A percentile compares a stretch with the other conserved stretches of the same genome.
Evolutionary conservation across 2,113 vertebrate genomes (phyloP).

Genomic region (Eupsittula cactorum): DNA sequence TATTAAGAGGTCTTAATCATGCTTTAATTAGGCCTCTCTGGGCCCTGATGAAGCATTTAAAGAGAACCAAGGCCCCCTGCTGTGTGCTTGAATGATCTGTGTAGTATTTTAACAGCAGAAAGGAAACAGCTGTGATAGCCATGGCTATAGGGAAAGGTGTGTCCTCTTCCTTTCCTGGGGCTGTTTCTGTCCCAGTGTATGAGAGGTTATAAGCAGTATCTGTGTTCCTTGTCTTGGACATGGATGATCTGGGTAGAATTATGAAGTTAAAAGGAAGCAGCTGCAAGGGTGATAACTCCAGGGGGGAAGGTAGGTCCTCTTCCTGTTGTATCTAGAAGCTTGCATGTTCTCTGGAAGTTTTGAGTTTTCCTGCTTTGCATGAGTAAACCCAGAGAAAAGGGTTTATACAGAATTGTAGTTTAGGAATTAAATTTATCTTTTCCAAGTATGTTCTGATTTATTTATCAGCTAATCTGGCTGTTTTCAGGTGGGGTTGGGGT

Average conservation of each 20-base stretch:
- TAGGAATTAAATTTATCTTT: not conserved
- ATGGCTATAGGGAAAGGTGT: slow-evolving; percentile 46
- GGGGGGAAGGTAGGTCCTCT: slow-evolving; percentile 9
- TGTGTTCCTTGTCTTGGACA: not conserved
- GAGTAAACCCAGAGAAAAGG: not conserved
- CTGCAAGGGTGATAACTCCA: slow-evolving; percentile 1
- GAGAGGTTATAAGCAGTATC: not conserved
- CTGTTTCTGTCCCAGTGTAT: not conserved
- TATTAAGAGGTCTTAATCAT: not conserved
- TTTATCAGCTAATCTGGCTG: not conserved
- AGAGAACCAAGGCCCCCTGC: not conserved
- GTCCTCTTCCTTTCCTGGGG: slow-evolving; percentile 18
- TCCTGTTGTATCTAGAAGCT: not conserved
- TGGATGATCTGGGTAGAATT: not conserved
- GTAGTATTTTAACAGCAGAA: not conserved
- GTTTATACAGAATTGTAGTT: not conserved
- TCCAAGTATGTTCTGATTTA: not conserved
- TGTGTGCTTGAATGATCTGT: not conserved
- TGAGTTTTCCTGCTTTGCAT: not conserved
- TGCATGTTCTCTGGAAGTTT: not conserved
- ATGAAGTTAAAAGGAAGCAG: slow-evolving; percentile 45
- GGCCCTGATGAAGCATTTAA: not conserved
- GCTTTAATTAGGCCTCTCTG: not conserved
- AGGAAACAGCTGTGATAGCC: slow-evolving; percentile 37
- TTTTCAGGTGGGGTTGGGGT: not conserved